Conservation (phyloP, 2,888 invertebrate genomes). For the Dioctria linearis region DNA sequence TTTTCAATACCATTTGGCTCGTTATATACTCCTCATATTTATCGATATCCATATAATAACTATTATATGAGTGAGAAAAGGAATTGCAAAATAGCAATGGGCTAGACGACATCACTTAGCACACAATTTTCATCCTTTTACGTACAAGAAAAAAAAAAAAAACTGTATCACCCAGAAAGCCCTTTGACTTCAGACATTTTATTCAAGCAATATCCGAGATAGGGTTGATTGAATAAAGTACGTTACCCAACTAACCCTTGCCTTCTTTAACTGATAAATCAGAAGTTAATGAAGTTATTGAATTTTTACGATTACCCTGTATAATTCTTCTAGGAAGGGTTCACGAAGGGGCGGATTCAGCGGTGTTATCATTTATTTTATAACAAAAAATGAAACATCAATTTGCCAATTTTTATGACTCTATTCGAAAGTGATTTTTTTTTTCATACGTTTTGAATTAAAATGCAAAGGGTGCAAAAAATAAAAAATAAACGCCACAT, state of each 20-base stretch:
- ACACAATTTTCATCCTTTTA: background rate
- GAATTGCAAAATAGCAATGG: background rate
- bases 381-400: conserved; percentile 37
- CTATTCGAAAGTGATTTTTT: conserved; percentile 33
- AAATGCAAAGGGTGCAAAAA: background rate
- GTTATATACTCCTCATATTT: background rate
- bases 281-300: conserved; percentile 50
- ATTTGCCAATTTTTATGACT: conserved; percentile 49
- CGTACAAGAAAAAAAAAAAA: background rate
- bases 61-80: background rate
- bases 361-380: conserved; percentile 35
- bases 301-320: conserved; percentile 3
- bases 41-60: background rate
- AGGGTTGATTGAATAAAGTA: conserved; percentile 36
- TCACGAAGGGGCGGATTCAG: conserved; percentile 23
- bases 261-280: background rate
- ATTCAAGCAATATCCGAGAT: background rate
- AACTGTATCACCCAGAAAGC: background rate
- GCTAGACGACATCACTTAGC: background rate
- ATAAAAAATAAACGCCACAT: conserved; percentile 4
- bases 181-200: background rate
- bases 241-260: conserved; percentile 11
- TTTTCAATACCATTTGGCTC: background rate
- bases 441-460: background rate
- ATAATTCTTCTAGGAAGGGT: background rate